A percentile compares a stretch with the other conserved stretches of the same genome.
Evolutionary conservation across 2,797 vertebrate species (phyloP).

Genomic region (Acanthurus leucopareius): DNA sequence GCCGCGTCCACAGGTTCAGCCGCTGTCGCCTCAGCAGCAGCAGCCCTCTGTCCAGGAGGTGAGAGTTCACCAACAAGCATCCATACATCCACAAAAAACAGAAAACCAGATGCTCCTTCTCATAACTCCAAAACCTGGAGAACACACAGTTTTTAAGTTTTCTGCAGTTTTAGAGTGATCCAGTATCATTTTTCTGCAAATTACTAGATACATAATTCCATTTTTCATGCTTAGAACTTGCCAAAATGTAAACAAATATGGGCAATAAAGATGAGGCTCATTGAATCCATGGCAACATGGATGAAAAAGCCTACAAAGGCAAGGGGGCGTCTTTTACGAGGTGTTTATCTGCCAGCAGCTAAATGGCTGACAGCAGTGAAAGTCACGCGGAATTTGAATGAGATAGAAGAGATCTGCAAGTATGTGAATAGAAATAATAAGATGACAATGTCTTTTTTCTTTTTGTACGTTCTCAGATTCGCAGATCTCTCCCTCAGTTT

Average conservation of each 20-base stretch:
- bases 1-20: constrained; percentile 47
- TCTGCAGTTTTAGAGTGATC: not conserved
- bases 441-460: constrained; percentile 22
- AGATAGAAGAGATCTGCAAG: constrained; percentile 25
- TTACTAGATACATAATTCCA: not conserved
- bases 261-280: not conserved
- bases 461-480: constrained; percentile 88
- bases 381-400: constrained; percentile 42
- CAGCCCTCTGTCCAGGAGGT: constrained; percentile 91
- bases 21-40: constrained; percentile 60
- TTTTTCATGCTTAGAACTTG: not conserved
- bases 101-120: not conserved
- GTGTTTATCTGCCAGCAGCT: constrained; percentile 38
- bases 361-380: constrained; percentile 41
- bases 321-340: constrained; percentile 15
- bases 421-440: constrained; percentile 33
- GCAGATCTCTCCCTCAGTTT: constrained; percentile 94
- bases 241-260: constrained; percentile 6
- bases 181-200: not conserved
- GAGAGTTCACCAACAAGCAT: constrained; percentile 29
- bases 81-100: not conserved
- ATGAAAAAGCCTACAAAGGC: constrained; percentile 20
- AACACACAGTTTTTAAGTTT: not conserved
- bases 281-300: constrained; percentile 12
- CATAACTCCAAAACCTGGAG: too few species aligned